A percentile compares a stretch with the other conserved stretches of the same genome.
phyloP scores from a whole-genome alignment of 2,888 invertebrate genomes.

The Campoletis raptor region DNA sequence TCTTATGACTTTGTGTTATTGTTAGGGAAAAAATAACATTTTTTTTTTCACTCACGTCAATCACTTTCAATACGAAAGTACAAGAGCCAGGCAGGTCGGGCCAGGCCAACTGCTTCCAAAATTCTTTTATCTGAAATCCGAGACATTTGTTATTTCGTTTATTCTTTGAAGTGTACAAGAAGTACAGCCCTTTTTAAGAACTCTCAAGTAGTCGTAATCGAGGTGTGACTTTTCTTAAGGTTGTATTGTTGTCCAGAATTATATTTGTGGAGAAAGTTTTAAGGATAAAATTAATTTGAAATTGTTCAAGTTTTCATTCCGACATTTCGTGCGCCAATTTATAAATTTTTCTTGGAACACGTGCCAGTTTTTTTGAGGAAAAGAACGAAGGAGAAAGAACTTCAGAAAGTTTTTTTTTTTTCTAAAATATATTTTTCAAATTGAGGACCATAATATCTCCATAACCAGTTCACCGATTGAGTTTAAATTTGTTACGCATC shows the following conservation, averaged over 20 bases:
- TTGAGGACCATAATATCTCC: too few relatives aligned
- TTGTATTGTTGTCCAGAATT: background rate
- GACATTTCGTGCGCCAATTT: too few relatives aligned
- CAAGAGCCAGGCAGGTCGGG: conserved; percentile 89
- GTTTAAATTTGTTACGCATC: too few relatives aligned
- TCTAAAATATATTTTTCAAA: too few relatives aligned
- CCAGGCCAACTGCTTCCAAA: conserved; percentile 97
- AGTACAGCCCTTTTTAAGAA: background rate
- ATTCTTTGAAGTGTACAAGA: background rate
- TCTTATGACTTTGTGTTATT: background rate
- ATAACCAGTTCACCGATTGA: too few relatives aligned
- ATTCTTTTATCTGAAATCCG: conserved; percentile 89
- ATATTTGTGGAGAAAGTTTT: background rate
- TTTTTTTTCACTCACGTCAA: conserved; percentile 84
- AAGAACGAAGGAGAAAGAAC: too few relatives aligned
- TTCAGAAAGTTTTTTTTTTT: too few relatives aligned
- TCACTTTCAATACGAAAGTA: conserved; percentile 86
- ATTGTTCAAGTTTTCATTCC: too few relatives aligned
- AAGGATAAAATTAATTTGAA: too few relatives aligned
- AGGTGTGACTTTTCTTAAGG: background rate
- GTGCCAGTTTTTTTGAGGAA: too few relatives aligned
- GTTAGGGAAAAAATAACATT: background rate
- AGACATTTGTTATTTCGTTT: background rate
- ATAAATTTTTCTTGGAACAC: too few relatives aligned
- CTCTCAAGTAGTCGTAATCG: background rate